Evolutionary conservation across 2,888 invertebrate genomes (phyloP).

Genomic region (Caenorhabditis sp.): DNA sequence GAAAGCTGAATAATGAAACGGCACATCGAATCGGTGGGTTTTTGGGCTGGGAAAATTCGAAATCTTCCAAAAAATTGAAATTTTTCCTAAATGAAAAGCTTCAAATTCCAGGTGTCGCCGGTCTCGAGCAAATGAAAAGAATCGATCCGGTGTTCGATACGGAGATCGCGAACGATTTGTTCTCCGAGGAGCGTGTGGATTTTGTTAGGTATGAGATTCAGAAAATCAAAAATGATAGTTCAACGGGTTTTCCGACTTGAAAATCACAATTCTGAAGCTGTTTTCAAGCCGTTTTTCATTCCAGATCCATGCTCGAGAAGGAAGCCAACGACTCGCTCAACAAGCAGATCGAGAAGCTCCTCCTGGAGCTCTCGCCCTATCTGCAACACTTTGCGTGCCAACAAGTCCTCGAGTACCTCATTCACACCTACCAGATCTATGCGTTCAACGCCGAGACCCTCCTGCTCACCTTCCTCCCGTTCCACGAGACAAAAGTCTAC

Average conservation of each 20-base stretch:
- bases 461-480: slow-evolving; percentile 91
- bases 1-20: slow-evolving; percentile 90
- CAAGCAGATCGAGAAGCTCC: slow-evolving; percentile 89
- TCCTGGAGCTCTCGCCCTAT: slow-evolving; percentile 91
- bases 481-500: slow-evolving; percentile 94
- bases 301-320: slow-evolving; percentile 52
- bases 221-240: background rate
- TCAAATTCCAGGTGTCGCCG: slow-evolving; percentile 87
- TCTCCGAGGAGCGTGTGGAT: slow-evolving; percentile 89
- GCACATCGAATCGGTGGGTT: slow-evolving; percentile 90
- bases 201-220: slow-evolving; percentile 85
- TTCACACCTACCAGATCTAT: slow-evolving; percentile 89
- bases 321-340: slow-evolving; percentile 90
- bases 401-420: slow-evolving; percentile 96
- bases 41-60: background rate
- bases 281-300: background rate
- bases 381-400: slow-evolving; percentile 91
- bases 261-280: background rate
- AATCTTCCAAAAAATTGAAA: no score
- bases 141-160: slow-evolving; percentile 89
- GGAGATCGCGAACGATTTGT: slow-evolving; percentile 88
- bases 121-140: slow-evolving; percentile 90
- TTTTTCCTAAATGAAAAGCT: no score
- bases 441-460: slow-evolving; percentile 91
- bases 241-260: background rate